Conservation (phyloP, 2,888 invertebrate genomes). For the Scaeva pyrastri region DNA sequence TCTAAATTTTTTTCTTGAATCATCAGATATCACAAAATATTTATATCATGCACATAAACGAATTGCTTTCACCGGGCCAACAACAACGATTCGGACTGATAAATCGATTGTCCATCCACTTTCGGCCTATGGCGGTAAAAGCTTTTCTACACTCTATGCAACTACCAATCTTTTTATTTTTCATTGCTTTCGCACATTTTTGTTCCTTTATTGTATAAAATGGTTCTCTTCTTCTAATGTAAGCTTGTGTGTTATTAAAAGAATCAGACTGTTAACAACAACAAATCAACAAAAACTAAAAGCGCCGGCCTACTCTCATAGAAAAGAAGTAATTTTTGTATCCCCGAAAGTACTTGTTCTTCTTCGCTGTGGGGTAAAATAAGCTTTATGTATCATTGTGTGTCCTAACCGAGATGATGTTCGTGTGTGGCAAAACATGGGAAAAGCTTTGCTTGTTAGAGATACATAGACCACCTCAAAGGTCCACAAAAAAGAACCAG, state of each 20-base stretch:
- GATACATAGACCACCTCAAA: slow-evolving; percentile 22
- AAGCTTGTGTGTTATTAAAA: slow-evolving; percentile 22
- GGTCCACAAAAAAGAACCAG: slow-evolving; percentile 34
- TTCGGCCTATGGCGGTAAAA: slow-evolving; percentile 27
- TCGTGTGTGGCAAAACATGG: slow-evolving; percentile 22
- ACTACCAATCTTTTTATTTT: slow-evolving; percentile 44
- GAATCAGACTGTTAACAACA: slow-evolving; percentile 1
- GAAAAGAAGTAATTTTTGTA: slow-evolving; percentile 22
- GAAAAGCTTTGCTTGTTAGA: slow-evolving; percentile 52
- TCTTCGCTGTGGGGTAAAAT: not conserved
- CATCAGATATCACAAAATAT: slow-evolving; percentile 45
- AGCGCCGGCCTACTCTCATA: slow-evolving; percentile 18
- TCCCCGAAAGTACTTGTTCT: slow-evolving; percentile 36
- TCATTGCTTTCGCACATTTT: slow-evolving; percentile 23
- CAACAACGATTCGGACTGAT: slow-evolving; percentile 29
- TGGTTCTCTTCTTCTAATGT: slow-evolving; percentile 41
- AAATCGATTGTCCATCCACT: slow-evolving; percentile 47
- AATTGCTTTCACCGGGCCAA: slow-evolving; percentile 33
- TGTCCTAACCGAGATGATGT: slow-evolving; percentile 31
- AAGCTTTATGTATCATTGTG: slow-evolving; percentile 23
- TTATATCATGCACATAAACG: slow-evolving; percentile 40
- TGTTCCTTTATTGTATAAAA: slow-evolving; percentile 17
- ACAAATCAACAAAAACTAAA: slow-evolving; percentile 38
- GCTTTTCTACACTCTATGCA: too few species aligned
- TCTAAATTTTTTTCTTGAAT: slow-evolving; percentile 38